phyloP scores from a whole-genome alignment of 1,140 invertebrate genomes.

The Glossosoma conforme region DNA sequence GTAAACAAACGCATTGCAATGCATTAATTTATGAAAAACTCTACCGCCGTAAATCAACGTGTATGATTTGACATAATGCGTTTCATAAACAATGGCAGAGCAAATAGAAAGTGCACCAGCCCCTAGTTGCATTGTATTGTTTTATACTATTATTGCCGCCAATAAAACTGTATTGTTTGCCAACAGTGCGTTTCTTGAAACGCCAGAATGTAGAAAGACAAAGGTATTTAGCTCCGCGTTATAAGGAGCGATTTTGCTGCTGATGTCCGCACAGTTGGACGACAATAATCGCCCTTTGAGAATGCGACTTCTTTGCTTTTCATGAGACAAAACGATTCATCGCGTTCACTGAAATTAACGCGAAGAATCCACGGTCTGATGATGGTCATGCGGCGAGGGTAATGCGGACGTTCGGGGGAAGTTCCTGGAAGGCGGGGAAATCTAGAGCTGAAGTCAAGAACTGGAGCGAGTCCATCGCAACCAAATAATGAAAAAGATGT shows the following conservation, averaged over 20 bases:
- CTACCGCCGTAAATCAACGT: conserved; percentile 3
- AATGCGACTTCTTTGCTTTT: conserved; percentile 10
- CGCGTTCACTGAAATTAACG: background rate
- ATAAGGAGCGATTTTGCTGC: conserved; percentile 18
- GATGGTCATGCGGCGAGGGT: conserved; percentile 20
- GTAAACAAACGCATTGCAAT: too few relatives aligned
- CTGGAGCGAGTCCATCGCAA: too few relatives aligned
- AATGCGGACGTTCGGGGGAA: conserved; percentile 20
- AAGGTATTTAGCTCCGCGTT: conserved; percentile 9
- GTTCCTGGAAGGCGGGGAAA: conserved; percentile 20
- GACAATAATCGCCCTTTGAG: background rate
- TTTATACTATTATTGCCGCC: conserved; percentile 27
- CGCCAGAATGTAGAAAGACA: conserved; percentile 9
- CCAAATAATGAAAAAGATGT: too few relatives aligned
- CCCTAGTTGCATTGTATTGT: background rate
- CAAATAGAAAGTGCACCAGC: conserved; percentile 16
- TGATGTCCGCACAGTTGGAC: conserved; percentile 19
- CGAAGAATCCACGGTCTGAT: conserved; percentile 13
- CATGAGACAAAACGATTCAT: conserved; percentile 16
- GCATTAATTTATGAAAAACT: too few relatives aligned
- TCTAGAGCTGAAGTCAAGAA: too few relatives aligned
- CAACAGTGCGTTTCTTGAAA: conserved; percentile 4
- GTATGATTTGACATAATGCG: conserved; percentile 5
- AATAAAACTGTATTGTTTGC: conserved; percentile 17
- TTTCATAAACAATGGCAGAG: conserved; percentile 7